Evolutionary conservation across 2,797 vertebrate species (phyloP).

Genomic region (Euthynnus affinis): DNA sequence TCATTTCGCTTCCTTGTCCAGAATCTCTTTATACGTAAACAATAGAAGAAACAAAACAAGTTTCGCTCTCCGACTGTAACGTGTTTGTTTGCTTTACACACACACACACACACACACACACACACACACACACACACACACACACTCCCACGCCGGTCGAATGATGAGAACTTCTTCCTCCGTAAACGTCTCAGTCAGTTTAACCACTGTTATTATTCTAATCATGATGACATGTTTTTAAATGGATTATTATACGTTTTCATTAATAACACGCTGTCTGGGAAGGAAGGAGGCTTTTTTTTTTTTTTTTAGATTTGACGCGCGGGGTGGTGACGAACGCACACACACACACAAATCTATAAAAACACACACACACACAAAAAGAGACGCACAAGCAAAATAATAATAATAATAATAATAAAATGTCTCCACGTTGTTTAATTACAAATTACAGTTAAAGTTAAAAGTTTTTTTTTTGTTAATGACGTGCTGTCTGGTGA

Average conservation of each 20-base stretch:
- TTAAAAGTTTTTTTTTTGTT: slow-evolving; percentile 74
- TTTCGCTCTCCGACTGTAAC: slow-evolving; percentile 50
- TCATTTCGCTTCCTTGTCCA: slow-evolving; percentile 52
- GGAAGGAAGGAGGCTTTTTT: slow-evolving; percentile 44
- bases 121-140: slow-evolving; percentile 45
- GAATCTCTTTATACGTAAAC: slow-evolving; percentile 46
- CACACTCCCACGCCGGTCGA: slow-evolving; percentile 51
- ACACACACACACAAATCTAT: slow-evolving; percentile 32
- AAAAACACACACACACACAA: slow-evolving; percentile 31
- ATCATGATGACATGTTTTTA: slow-evolving; percentile 85
- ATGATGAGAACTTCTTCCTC: slow-evolving; percentile 68
- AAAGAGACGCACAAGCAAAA: slow-evolving; percentile 28
- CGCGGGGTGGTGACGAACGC: slow-evolving; percentile 31
- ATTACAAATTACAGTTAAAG: slow-evolving; percentile 75
- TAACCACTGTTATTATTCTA: slow-evolving; percentile 84
- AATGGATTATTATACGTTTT: slow-evolving; percentile 85
- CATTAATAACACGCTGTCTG: slow-evolving; percentile 83
- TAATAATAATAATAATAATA: too few species aligned
- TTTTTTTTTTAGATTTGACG: slow-evolving; percentile 54
- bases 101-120: slow-evolving; percentile 39
- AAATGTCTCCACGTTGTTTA: slow-evolving; percentile 65
- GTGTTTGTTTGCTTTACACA: slow-evolving; percentile 57
- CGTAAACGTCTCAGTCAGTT: slow-evolving; percentile 74
- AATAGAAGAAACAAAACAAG: slow-evolving; percentile 58
- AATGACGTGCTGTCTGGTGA: slow-evolving; percentile 78